A percentile compares a stretch with the other conserved stretches of the same genome.
Evolutionary conservation across 2,888 invertebrate genomes (phyloP).

Genomic region (Meteorus colon): DNA sequence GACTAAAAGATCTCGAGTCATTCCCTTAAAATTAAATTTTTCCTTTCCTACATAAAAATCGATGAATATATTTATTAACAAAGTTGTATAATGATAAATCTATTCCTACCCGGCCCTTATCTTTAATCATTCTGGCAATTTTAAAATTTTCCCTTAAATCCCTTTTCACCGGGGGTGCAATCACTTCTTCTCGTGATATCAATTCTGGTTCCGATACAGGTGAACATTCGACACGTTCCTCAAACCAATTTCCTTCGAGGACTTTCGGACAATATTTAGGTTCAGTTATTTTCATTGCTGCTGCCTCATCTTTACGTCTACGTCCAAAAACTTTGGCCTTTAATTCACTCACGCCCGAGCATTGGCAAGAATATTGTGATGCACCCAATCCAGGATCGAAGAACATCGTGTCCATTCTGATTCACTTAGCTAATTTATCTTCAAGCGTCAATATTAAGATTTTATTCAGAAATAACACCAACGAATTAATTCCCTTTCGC

Average conservation of each 20-base stretch:
- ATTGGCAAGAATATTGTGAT: background rate
- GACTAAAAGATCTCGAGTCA: slow-evolving; percentile 15
- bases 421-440: slow-evolving; percentile 13
- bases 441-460: background rate
- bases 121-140: slow-evolving; percentile 44
- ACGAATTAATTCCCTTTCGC: background rate
- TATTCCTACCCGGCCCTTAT: slow-evolving; percentile 45
- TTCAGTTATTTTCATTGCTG: slow-evolving; percentile 42
- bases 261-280: slow-evolving; percentile 56
- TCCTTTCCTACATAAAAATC: slow-evolving; percentile 1
- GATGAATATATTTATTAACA: background rate
- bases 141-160: slow-evolving; percentile 34
- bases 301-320: slow-evolving; percentile 33
- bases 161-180: slow-evolving; percentile 40
- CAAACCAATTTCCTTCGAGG: slow-evolving; percentile 60
- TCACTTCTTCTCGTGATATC: slow-evolving; percentile 46
- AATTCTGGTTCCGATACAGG: slow-evolving; percentile 49
- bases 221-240: slow-evolving; percentile 46
- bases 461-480: background rate
- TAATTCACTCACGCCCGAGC: slow-evolving; percentile 27
- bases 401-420: slow-evolving; percentile 30
- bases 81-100: background rate
- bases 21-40: slow-evolving; percentile 17
- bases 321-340: slow-evolving; percentile 32
- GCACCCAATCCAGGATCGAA: slow-evolving; percentile 31